Evolutionary conservation across 2,113 vertebrate species (phyloP).

Genomic region (Balaenoptera acutorostrata): DNA sequence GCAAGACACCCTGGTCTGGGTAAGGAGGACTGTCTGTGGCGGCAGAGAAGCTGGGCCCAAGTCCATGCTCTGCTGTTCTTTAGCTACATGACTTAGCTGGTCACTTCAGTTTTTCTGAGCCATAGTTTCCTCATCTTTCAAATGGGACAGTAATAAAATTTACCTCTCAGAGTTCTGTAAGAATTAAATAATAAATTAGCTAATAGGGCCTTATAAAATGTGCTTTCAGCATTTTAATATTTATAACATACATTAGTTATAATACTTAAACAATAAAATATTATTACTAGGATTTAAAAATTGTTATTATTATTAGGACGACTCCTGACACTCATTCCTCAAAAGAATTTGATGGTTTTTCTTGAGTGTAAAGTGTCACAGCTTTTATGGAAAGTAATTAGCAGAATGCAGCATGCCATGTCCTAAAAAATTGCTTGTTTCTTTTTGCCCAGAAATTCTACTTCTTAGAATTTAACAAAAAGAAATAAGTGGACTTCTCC

Average conservation of each 20-base stretch:
- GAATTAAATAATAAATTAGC: not conserved
- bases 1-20: not conserved
- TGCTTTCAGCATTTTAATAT: not conserved
- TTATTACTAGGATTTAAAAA: not conserved
- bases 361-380: constrained; percentile 7
- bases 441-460: constrained; percentile 15
- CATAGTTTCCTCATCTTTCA: not conserved
- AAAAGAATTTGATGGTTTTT: not conserved
- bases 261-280: not conserved
- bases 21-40: not conserved
- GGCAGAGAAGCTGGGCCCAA: not conserved
- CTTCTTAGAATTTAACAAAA: constrained; percentile 21
- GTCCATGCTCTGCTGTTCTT: not conserved
- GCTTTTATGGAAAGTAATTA: constrained; percentile 36
- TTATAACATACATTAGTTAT: not conserved
- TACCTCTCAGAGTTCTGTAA: not conserved
- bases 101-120: not conserved
- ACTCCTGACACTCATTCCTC: not conserved
- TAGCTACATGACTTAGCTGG: not conserved
- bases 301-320: not conserved
- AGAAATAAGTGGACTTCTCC: not conserved
- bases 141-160: not conserved
- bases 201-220: not conserved
- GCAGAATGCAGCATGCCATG: not conserved
- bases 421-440: not conserved